Evolutionary conservation across 2,888 invertebrate genomes (phyloP), one percentile per base, ranked within the genome.

Genomic region (Steinernema hermaphroditum): DNA sequence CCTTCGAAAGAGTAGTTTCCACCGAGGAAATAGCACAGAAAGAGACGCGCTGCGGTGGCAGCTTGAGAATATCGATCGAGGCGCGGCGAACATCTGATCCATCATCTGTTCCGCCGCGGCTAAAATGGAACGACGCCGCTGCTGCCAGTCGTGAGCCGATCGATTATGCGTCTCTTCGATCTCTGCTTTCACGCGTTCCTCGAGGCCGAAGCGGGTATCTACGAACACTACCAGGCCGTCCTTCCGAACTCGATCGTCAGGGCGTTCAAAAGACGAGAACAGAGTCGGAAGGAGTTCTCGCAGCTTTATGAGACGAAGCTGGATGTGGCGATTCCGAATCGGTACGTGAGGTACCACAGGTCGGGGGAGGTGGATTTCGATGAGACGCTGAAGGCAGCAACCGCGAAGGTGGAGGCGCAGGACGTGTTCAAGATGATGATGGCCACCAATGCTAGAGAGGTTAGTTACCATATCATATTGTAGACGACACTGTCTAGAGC

Each of bases 51-150:
- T 8, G 37, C 12, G 37, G 22, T 24, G 54, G 27, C 27, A 54
- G 6, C 27, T 54, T 54, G 54, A 54, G 54, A 54, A 54, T 54
- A 54, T 54, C 54, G 54, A 54, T 54, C 27, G 54, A 2, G 19
- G 54, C 22, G n/a, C 37, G 37, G 37, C 37, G 37, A 37, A 12
- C 37, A 37, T 37, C 4, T 37, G 37, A 37, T 37, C 37, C 37
- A 37, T 37, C 37, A 37, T 4, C 37, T 37, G 37, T 37, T 12
- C 37, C 37, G 37, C 12, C 6, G 12, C 37, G 37, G 12, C 37
- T 37, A 37, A 37, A 37, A 37, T 37, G 37, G 37, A 12, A 37
- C 37, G 12, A 4, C 37, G 37, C 37, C 37, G 37, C 37, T 37
- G 37, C 37, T 37, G 37, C 37, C 37, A 37, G 6, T 37, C 37